Conservation (phyloP, 2,888 invertebrate species). For the Dimorphilus gyrociliatus region DNA sequence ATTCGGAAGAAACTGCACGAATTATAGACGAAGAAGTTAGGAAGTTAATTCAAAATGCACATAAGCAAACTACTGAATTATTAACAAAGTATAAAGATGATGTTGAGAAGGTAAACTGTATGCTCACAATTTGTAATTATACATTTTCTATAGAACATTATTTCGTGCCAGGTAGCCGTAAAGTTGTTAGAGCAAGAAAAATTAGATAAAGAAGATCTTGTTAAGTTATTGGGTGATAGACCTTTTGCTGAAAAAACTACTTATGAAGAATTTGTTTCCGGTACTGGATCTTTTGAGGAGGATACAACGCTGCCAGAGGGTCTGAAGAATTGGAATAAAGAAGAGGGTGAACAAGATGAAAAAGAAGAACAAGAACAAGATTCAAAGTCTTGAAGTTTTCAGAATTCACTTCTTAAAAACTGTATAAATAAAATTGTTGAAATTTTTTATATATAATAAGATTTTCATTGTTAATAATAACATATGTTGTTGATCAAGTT, state of each 20-base stretch:
- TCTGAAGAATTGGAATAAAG: slow-evolving; percentile 73
- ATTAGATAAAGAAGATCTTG: slow-evolving; percentile 88
- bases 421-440: too few relatives aligned
- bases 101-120: slow-evolving; percentile 55
- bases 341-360: slow-evolving; percentile 10
- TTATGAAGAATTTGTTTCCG: slow-evolving; percentile 94
- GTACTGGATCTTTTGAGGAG: slow-evolving; percentile 78
- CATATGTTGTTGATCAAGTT: too few relatives aligned
- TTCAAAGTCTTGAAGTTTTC: slow-evolving; percentile 1
- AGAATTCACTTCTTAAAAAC: neutral
- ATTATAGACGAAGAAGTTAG: slow-evolving; percentile 79
- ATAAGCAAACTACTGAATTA: slow-evolving; percentile 59
- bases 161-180: slow-evolving; percentile 57
- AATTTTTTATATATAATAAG: too few relatives aligned
- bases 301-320: slow-evolving; percentile 86
- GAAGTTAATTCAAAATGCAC: slow-evolving; percentile 56
- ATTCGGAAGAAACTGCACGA: slow-evolving; percentile 69
- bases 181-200: slow-evolving; percentile 82
- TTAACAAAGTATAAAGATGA: slow-evolving; percentile 62
- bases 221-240: slow-evolving; percentile 75
- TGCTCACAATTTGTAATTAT: neutral
- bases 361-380: slow-evolving; percentile 3
- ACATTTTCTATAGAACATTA: slow-evolving; percentile 1
- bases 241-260: slow-evolving; percentile 98
- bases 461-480: too few relatives aligned